Conservation (phyloP, 2,888 invertebrate genomes). For the Augiades crinisus region DNA sequence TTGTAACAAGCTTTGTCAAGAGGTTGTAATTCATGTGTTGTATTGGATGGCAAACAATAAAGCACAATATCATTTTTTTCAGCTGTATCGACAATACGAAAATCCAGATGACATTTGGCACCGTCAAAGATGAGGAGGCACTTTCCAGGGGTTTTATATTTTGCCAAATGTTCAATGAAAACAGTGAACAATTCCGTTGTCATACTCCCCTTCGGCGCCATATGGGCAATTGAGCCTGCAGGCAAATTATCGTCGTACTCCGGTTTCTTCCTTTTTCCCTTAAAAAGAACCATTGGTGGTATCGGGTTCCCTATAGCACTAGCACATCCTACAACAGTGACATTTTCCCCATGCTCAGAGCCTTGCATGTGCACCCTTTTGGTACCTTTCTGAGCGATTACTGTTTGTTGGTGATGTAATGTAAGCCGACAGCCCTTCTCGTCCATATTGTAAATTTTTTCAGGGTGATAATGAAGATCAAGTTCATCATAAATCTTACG, state of each 20-base stretch:
- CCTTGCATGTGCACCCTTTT: constrained; percentile 21
- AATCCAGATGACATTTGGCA: constrained; percentile 29
- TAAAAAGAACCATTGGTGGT: constrained; percentile 26
- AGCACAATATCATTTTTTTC: constrained; percentile 28
- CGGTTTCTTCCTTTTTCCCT: constrained; percentile 22
- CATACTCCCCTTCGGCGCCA: constrained; percentile 33
- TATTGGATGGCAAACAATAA: constrained; percentile 29
- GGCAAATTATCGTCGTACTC: constrained; percentile 30
- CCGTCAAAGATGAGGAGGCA: constrained; percentile 30
- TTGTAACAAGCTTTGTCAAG: constrained; percentile 30
- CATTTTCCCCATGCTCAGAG: constrained; percentile 25
- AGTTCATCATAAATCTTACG: too few species aligned
- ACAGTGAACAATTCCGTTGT: constrained; percentile 19
- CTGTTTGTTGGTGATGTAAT: too few species aligned
- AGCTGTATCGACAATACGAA: constrained; percentile 23
- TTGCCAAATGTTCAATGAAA: constrained; percentile 26
- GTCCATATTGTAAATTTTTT: constrained; percentile 9
- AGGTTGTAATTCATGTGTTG: constrained; percentile 32
- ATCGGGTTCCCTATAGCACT: constrained; percentile 21
- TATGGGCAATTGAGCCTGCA: constrained; percentile 27
- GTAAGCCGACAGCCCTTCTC: background rate
- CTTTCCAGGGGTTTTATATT: constrained; percentile 27
- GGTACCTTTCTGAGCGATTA: background rate
- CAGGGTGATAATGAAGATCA: too few species aligned
- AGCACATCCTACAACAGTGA: constrained; percentile 18